A percentile compares a stretch with the other conserved stretches of the same genome.
These are phyloP conservation scores for Cecropterus lyciades DNA, from an alignment of 1,140 invertebrate genomes.

Conservation along the genomic window DNA sequence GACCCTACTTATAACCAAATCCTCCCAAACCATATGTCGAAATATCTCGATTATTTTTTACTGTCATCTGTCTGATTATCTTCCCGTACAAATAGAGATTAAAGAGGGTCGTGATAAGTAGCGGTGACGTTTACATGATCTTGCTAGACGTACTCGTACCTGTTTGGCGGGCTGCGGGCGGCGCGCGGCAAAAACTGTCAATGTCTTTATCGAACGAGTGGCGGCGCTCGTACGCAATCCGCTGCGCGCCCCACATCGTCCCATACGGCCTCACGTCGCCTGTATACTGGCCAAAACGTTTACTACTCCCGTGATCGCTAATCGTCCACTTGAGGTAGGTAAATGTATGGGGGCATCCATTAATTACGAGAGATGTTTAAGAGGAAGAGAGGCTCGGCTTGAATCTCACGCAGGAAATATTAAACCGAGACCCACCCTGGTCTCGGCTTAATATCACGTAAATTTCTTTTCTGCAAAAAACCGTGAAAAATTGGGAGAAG, in stretches of 20 bases:
- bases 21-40: neutral
- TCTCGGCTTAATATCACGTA: too few relatives aligned
- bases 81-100: conserved; percentile 22
- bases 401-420: too few relatives aligned
- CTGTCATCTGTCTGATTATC: conserved; percentile 17
- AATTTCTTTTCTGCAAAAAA: too few relatives aligned
- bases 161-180: conserved; percentile 27
- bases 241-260: neutral
- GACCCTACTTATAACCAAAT: too few relatives aligned
- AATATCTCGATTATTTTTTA: conserved; percentile 14
- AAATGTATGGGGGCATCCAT: too few relatives aligned
- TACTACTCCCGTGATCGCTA: too few relatives aligned
- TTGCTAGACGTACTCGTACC: conserved; percentile 25
- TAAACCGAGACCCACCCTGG: too few relatives aligned
- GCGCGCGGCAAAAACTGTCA: conserved; percentile 41
- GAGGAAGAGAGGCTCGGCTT: too few relatives aligned
- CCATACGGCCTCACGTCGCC: neutral
- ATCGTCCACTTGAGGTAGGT: too few relatives aligned
- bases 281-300: too few relatives aligned
- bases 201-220: conserved; percentile 45
- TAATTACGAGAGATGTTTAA: too few relatives aligned
- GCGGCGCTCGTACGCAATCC: conserved; percentile 24
- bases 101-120: conserved; percentile 23
- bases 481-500: too few relatives aligned
- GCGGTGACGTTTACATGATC: conserved; percentile 34